Base-by-base conservation (phyloP, 2,113 vertebrate genomes). In the Lamprologus callipterus region DNA sequence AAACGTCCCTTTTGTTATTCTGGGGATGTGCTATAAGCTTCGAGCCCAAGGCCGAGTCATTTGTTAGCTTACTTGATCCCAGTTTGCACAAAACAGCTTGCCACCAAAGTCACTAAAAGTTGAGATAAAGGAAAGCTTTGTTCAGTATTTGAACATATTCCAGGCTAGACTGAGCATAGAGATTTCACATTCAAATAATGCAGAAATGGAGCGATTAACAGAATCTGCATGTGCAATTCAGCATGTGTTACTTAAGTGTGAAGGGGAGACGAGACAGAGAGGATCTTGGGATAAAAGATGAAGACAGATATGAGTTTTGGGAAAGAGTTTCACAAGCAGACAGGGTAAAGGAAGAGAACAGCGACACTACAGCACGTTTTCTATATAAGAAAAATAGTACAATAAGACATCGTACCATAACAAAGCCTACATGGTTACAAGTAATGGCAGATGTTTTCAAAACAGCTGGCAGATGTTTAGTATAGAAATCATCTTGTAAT, bases 401-500 rank as follows among this genome's bases (percentile, higher is more conserved):
- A 49, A 3, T 8, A 10, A 55, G 60, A 4, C 63, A 23, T 19
- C 47, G 1, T 23, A 68, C 17, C 47, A 81, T 83, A 37, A 37
- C 33, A 81, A 60, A 81, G 75, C 51, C 12, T 84, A 31, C 16
- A 47, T 85, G 79, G 26, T 19, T 63, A 55, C 51, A 21, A 70
- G 82, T 23, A 11, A 57, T 83, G 37, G 23, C 79, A 86, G 78
- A 65, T 88, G 80, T 82, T 91, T 91, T 78, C 63, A 51, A 51
- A 86, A 87, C 40, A 91, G 17, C 23, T 78, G 83, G 79, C 65
- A 60, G 87, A 88, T 89, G 80, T 89, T 91, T 81, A 70, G 28
- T 28, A 9, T 12, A 54, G 23, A 47, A 16, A 75, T 80, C 16
- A 10, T 85, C 80, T 80, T n/a, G 8, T 73, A 75, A 47, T 33